Percentiles rank a stretch among this genome's conserved stretches.
Conservation (phyloP, 2,888 invertebrate genomes). For the Pemphredon lugubris region DNA sequence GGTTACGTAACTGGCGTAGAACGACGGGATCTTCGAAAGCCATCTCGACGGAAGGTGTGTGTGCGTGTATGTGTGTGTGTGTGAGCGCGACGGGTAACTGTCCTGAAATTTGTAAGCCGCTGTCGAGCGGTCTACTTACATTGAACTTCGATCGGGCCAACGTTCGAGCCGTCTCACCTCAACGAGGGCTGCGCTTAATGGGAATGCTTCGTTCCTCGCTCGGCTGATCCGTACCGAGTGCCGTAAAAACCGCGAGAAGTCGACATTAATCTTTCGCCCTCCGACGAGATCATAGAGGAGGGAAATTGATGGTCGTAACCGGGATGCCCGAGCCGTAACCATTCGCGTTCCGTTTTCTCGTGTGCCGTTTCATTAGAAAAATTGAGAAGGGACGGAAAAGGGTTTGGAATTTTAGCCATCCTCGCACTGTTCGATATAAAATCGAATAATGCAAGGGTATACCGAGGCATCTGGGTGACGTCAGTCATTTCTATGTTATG, state of each 20-base stretch:
- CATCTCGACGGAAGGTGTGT: background rate
- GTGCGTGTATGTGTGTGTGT: background rate
- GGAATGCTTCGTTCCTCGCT: constrained; percentile 25
- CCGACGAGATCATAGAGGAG: constrained; percentile 55
- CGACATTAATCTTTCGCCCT: constrained; percentile 62
- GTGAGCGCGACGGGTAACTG: no score
- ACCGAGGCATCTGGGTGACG: constrained; percentile 60
- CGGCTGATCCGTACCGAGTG: constrained; percentile 14
- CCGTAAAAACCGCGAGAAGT: constrained; percentile 52
- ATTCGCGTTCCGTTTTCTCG: constrained; percentile 24
- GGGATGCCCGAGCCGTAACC: constrained; percentile 39
- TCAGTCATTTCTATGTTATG: constrained; percentile 65
- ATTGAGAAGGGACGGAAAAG: constrained; percentile 56
- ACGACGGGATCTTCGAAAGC: background rate
- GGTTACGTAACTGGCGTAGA: no score
- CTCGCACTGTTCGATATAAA: constrained; percentile 56
- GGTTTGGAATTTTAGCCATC: constrained; percentile 32
- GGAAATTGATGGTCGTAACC: constrained; percentile 63
- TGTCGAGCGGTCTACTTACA: constrained; percentile 53
- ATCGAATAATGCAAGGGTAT: constrained; percentile 66
- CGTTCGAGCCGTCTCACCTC: constrained; percentile 22
- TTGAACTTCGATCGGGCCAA: constrained; percentile 43
- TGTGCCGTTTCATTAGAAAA: constrained; percentile 66
- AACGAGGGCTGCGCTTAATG: constrained; percentile 30
- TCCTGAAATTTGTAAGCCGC: constrained; percentile 21